Percentiles rank a stretch among this genome's conserved stretches.
phyloP scores from a whole-genome alignment of 2,113 vertebrate genomes.

The Manacus vitellinus region DNA sequence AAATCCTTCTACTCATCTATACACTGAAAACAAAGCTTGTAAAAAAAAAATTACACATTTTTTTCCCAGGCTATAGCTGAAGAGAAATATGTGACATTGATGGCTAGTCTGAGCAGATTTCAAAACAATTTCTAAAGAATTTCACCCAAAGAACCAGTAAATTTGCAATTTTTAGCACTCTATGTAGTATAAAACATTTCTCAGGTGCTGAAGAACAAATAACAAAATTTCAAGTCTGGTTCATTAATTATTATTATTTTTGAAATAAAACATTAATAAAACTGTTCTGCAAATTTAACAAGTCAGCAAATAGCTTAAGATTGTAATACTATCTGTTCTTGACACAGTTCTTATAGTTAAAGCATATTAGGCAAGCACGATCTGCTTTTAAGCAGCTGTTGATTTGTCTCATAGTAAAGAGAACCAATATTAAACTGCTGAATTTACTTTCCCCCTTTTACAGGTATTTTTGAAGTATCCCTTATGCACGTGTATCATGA shows the following conservation, averaged over 20 bases:
- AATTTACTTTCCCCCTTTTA: not conserved
- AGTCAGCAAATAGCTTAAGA: not conserved
- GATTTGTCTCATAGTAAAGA: not conserved
- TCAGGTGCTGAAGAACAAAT: not conserved
- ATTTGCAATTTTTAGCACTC: not conserved
- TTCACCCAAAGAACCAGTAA: not conserved
- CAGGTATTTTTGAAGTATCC: not conserved
- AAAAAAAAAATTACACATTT: not conserved
- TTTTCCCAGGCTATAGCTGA: not conserved
- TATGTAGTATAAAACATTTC: not conserved
- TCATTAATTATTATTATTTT: not conserved
- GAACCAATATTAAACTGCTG: fast-evolving
- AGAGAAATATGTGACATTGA: not conserved
- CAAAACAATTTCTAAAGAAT: not conserved
- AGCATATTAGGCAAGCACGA: not conserved
- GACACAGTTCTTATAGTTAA: not conserved
- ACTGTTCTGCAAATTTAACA: not conserved
- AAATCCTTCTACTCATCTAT: not conserved
- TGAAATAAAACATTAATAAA: not conserved
- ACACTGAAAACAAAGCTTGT: not conserved
- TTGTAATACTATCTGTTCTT: not conserved
- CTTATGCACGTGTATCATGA: fast-evolving
- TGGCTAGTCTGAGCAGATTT: not conserved
- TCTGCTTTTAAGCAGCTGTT: not conserved
- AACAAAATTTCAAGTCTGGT: not conserved